Evolutionary conservation across 2,113 vertebrate genomes (phyloP), one percentile per base, ranked within the genome.

Genomic region (Rhodinocichla rosea): DNA sequence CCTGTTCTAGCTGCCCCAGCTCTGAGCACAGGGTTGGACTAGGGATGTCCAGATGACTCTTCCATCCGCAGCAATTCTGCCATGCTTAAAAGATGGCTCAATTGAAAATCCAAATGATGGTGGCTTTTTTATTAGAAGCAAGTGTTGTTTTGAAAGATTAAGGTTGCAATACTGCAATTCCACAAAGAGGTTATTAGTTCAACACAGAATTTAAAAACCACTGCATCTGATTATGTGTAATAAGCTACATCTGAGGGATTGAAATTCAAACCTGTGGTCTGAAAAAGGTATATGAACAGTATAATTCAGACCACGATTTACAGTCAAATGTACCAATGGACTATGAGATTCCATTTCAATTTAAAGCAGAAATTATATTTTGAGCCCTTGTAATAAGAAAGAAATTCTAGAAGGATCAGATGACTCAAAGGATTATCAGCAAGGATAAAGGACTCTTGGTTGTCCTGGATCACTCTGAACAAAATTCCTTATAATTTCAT

Each of bases 251-350:
- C 33, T 77, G 45, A 77, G n/a, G 65, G 26, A 92, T 92, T 67
- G 83, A 50, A 81, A 84, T 89, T 89, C 55, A 75, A 23, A 68
- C 10, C 24, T 37, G 2, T 68, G 11, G 3, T 59, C 47, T 69
- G 60, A 95, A 96, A 92, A 91, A 83, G 64, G 15, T 67, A 47
- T 40, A 39, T 26, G 7, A 91, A 39, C 7, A 2, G 13, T 81
- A 69, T 86, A 75, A 93, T 83, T 94, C 60, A 91, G 60, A 55
- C 27, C n/a, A 73, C 56, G 52, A 81, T 75, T 96, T 90, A 64
- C 62, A 95, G 67, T 62, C 44, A 83, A 77, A 84, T 47, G n/a
- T 83, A 80, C 57, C 2, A 0, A 60, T 37, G 23, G 21, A 86
- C 52, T 39, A 33, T 56, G 56, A 57, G 47, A 89, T 82, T 94